Base-by-base conservation (phyloP, 2,888 invertebrate species). In the Drosophila yooni region DNA sequence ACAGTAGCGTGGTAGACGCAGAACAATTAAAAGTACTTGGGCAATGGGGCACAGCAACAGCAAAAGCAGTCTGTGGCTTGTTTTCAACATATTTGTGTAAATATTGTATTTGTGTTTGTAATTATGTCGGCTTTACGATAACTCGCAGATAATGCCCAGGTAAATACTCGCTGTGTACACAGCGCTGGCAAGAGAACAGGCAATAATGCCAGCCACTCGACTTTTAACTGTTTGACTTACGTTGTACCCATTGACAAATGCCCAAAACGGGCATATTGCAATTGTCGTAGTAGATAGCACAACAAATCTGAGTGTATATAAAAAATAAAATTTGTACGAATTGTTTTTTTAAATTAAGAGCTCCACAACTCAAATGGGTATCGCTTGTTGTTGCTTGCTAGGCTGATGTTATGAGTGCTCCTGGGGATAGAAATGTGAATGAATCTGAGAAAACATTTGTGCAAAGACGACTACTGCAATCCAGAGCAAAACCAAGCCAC, bases 51-150 rank as follows among this genome's bases (percentile, higher is more conserved):
- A 60, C 60, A 25, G 34, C 15, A 36, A 77, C 81, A 87, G 76
- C 50, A 59, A 63, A 57, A 64, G 43, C 57, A 33, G 63, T 46
- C 36, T 56, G 52, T 46, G 53, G 74, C 72, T 82, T 72, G 72
- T 70, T 84, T 89, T 82, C 85, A 80, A 80, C 88, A 86, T 86
- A 88, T 82, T 86, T 86, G 81, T 72, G 87, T 86, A 90, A 88
- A 90, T 88, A 86, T 81, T 86, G 70, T 80, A 80, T 90, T 86
- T 87, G 90, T 74, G 82, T 81, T 86, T 86, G 89, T 87, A 90
- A 87, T 86, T 87, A 90, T 81, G 87, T 83, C 65, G 83, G 76
- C 81, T 81, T 72, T 81, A 84, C 79, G 89, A 89, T 86, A 89
- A 82, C 87, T 86, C 76, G 76, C 72, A 85, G 85, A 86, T 86